Evolutionary conservation across 2,888 invertebrate species (phyloP), one percentile per base, ranked within the genome.

Genomic region (Lacanobia wlatinum): DNA sequence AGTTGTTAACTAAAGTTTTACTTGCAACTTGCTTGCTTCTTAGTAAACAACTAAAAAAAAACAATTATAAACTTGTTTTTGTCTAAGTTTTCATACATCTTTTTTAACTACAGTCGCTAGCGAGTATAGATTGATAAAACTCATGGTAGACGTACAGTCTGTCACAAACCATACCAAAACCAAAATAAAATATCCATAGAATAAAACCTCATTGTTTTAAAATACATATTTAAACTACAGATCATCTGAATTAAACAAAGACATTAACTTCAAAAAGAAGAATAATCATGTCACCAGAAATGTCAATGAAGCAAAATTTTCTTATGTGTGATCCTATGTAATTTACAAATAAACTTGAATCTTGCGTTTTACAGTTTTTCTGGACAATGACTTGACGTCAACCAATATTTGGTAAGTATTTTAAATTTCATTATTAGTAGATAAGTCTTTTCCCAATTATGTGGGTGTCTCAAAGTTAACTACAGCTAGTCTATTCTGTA

Each of bases 251-350:
- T 18, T 38, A 52, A 10, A 58, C 23, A 16, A 56, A 60, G 55
- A 28, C 68, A 60, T 23, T 78, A 52, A 4, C 28, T 65, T 43
- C 34, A 66, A 63, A 63, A 80, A 63, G 62, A 69, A 76, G 70
- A 83, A 40, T 73, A 18, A 40, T 3, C 2, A 66, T 58, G 86
- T 78, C 84, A 81, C 50, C 69, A 70, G 50, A 72, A 12, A 81
- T 76, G 76, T 75, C 83, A 80, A 79, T 59, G 67, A 28, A 78
- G 70, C 86, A 84, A 87, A 87, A 87, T 87, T 87, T 80, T 88
- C 72, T n/a, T 58, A 75, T 64, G 83, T 64, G 82, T 79, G 78
- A 80, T 64, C 75, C 53, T 71, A 58, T 4, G 53, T 72, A 84
- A 76, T 76, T 77, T 83, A 60, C 50, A 69, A 66, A 67, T 50